Percentiles rank a stretch among this genome's conserved stretches.
phyloP scores from a whole-genome alignment of 1,140 invertebrate species.

The Drosophila burlai region DNA sequence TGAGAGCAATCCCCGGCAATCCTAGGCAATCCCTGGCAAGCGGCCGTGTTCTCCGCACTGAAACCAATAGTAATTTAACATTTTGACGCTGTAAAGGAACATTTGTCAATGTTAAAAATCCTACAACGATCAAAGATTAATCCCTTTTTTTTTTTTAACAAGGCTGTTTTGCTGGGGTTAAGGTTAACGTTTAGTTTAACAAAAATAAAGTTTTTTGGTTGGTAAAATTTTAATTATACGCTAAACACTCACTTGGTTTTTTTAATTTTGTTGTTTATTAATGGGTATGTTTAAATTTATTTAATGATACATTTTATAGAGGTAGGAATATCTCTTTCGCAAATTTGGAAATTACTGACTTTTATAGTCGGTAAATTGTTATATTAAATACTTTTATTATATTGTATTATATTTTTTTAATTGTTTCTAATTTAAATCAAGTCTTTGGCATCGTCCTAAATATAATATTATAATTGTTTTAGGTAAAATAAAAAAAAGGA shows the following conservation, averaged over 20 bases:
- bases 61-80: conserved; percentile 25
- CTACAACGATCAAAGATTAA: background rate
- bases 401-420: background rate
- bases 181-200: no score
- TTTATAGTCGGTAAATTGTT: no score
- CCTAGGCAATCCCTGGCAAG: background rate
- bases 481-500: background rate
- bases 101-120: conserved; percentile 7
- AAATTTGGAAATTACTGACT: background rate
- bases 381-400: no score
- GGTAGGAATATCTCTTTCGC: background rate
- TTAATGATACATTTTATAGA: background rate
- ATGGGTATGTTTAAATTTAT: background rate
- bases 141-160: background rate
- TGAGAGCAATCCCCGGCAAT: conserved; percentile 24
- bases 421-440: background rate
- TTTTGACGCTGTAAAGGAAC: background rate
- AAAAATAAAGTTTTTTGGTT: background rate
- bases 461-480: no score
- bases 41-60: conserved; percentile 18
- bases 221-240: background rate
- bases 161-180: background rate
- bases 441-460: no score
- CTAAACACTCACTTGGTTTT: background rate
- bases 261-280: background rate